Conservation (phyloP, 2,888 invertebrate genomes). For the Dolichopus griseipennis region DNA sequence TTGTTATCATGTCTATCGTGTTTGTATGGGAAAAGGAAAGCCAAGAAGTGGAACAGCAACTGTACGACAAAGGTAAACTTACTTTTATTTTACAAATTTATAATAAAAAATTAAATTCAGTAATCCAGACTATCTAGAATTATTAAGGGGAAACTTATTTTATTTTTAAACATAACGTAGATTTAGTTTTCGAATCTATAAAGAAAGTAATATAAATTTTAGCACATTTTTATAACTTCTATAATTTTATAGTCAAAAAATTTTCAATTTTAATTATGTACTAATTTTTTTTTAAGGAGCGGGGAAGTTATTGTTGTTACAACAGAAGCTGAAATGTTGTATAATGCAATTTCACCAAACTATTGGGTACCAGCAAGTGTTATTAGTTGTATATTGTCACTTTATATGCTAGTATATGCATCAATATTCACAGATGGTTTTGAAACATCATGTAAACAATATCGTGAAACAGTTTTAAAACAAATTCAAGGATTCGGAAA, state of each 20-base stretch:
- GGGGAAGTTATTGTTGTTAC: conserved; percentile 59
- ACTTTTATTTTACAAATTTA: conserved; percentile 9
- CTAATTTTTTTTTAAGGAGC: conserved; percentile 45
- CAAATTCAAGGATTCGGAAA: conserved; percentile 42
- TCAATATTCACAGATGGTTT: conserved; percentile 64
- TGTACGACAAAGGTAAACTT: conserved; percentile 39
- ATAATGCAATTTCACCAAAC: conserved; percentile 52
- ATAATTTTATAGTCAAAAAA: too few species aligned
- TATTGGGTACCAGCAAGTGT: conserved; percentile 63
- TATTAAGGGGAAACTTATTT: too few species aligned
- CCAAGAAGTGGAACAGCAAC: conserved; percentile 37
- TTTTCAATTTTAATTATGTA: too few species aligned
- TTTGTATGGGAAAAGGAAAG: conserved; percentile 53
- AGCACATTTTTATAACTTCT: too few species aligned
- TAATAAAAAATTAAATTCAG: background rate
- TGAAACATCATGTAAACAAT: conserved; percentile 65
- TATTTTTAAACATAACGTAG: too few species aligned
- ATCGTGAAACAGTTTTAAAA: conserved; percentile 57
- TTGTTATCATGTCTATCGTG: conserved; percentile 60
- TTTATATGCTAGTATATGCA: conserved; percentile 61
- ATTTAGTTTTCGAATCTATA: too few species aligned
- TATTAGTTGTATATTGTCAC: conserved; percentile 52
- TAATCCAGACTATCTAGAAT: too few species aligned
- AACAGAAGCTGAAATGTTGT: conserved; percentile 51
- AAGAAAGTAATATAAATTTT: too few species aligned